These are phyloP conservation scores for Tenthredo livida DNA, from an alignment of 2,888 invertebrate species.

Conservation along the genomic window DNA sequence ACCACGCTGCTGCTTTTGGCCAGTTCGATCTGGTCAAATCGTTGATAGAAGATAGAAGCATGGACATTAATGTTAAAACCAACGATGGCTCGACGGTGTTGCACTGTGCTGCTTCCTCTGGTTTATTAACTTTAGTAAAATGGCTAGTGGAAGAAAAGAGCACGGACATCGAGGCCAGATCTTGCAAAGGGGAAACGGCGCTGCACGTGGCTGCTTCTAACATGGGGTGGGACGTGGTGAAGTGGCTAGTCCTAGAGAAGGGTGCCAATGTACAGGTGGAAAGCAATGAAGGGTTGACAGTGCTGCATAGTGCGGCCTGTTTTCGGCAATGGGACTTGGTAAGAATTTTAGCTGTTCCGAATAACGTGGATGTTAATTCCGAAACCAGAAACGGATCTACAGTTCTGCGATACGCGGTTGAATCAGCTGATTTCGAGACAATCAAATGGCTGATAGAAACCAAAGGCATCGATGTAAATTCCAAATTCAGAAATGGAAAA, in stretches of 20 bases:
- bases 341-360: neutral
- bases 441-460: neutral
- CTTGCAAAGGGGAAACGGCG: neutral
- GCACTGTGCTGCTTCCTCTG: conserved; percentile 15
- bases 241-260: neutral
- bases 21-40: neutral
- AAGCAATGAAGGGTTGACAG: neutral
- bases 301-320: neutral
- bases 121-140: neutral
- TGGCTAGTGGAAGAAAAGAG: neutral
- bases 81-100: conserved; percentile 6
- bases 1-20: neutral
- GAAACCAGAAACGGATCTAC: neutral
- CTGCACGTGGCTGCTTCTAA: neutral
- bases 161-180: neutral
- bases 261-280: neutral
- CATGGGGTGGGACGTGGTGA: neutral
- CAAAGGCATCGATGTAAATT: neutral
- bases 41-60: neutral
- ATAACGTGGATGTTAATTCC: neutral
- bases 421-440: neutral
- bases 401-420: neutral
- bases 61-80: neutral
- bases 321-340: neutral
- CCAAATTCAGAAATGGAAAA: neutral